Percentiles rank a stretch among this genome's conserved stretches.
Evolutionary conservation across 2,888 invertebrate species (phyloP).

Genomic region (Apamea sordens): DNA sequence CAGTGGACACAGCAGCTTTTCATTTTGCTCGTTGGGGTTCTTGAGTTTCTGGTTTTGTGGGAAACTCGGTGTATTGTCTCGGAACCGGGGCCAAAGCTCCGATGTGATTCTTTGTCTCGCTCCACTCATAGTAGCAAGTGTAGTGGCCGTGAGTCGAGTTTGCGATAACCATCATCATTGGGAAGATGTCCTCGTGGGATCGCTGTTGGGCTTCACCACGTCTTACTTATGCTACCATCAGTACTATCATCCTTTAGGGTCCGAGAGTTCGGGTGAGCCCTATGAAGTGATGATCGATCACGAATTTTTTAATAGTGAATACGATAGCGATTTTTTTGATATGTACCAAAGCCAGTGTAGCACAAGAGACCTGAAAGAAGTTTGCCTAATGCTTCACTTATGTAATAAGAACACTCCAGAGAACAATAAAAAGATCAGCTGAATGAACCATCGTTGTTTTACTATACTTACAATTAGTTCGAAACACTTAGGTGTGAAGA

Average conservation of each 20-base stretch:
- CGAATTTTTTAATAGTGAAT: slow-evolving; percentile 35
- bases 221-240: slow-evolving; percentile 92
- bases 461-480: not conserved
- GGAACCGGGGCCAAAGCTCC: slow-evolving; percentile 91
- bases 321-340: slow-evolving; percentile 11
- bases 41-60: slow-evolving; percentile 93
- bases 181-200: slow-evolving; percentile 94
- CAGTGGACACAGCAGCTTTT: slow-evolving; percentile 95
- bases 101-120: slow-evolving; percentile 89
- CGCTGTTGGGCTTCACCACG: slow-evolving; percentile 91
- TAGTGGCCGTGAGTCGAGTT: slow-evolving; percentile 93
- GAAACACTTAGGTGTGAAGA: not conserved
- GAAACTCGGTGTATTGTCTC: slow-evolving; percentile 91
- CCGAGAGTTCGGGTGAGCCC: slow-evolving; percentile 68
- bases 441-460: slow-evolving; percentile 37
- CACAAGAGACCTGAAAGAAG: slow-evolving; percentile 56
- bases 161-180: slow-evolving; percentile 97
- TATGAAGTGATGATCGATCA: slow-evolving; percentile 56
- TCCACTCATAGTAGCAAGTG: slow-evolving; percentile 91
- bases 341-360: slow-evolving; percentile 59
- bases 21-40: slow-evolving; percentile 94
- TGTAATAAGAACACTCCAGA: slow-evolving; percentile 51
- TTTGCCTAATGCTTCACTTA: slow-evolving; percentile 57
- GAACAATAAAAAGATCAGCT: slow-evolving; percentile 51
- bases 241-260: slow-evolving; percentile 90